Conservation (phyloP, 2,113 vertebrate genomes). For the Myocastor coypus region DNA sequence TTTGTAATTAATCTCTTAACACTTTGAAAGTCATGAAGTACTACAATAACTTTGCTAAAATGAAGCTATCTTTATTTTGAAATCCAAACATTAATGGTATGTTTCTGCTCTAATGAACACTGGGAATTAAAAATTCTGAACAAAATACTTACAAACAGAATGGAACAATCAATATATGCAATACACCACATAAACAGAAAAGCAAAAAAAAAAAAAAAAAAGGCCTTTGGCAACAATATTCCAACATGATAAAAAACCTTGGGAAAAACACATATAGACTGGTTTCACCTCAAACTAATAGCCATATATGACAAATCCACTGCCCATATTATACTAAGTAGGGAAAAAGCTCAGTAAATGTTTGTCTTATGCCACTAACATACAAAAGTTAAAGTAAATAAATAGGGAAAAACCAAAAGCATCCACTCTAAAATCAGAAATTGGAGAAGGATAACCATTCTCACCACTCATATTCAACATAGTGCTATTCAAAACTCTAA, state of each 20-base stretch:
- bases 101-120: constrained; percentile 31
- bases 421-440: neutral
- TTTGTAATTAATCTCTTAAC: constrained; percentile 22
- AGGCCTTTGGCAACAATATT: neutral
- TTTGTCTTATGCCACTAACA: neutral
- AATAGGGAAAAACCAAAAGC: neutral
- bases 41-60: constrained; percentile 24
- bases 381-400: neutral
- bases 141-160: neutral
- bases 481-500: neutral
- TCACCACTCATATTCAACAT: neutral
- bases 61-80: constrained; percentile 28
- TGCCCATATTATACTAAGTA: neutral
- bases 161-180: neutral
- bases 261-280: neutral
- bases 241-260: neutral
- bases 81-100: neutral
- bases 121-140: neutral
- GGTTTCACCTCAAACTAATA: neutral
- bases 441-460: neutral
- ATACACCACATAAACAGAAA: neutral
- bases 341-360: neutral
- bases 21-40: constrained; percentile 34
- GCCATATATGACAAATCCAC: neutral
- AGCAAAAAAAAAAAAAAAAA: neutral